These are phyloP conservation scores for Nomada goodeniana DNA, from an alignment of 2,888 invertebrate species.

Conservation along the genomic window DNA sequence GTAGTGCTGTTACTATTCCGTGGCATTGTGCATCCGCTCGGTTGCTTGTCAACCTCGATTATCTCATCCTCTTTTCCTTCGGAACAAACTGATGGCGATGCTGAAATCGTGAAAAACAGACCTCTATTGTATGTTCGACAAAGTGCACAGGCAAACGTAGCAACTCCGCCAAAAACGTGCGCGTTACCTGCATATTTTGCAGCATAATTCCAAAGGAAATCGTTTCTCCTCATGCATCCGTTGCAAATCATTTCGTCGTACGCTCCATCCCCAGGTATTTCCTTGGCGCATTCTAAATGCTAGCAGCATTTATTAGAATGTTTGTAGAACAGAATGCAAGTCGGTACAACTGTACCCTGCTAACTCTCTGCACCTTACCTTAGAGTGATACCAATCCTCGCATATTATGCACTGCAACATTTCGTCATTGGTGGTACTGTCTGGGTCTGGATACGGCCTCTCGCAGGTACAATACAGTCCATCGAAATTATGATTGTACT, in stretches of 20 bases:
- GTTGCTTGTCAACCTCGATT: slow-evolving; percentile 67
- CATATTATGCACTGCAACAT: slow-evolving; percentile 99
- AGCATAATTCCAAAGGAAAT: slow-evolving; percentile 91
- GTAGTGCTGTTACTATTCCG: slow-evolving; percentile 8
- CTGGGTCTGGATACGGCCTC: slow-evolving; percentile 97
- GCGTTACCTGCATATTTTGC: slow-evolving; percentile 78
- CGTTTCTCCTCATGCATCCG: slow-evolving; percentile 90
- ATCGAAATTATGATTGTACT: slow-evolving; percentile 97
- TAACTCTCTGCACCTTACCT: slow-evolving; percentile 81
- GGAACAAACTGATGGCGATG: neutral
- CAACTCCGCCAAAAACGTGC: neutral
- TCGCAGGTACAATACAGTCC: slow-evolving; percentile 96
- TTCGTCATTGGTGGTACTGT: slow-evolving; percentile 92
- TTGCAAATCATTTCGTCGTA: slow-evolving; percentile 94
- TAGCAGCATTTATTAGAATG: slow-evolving; percentile 75
- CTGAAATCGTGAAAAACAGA: neutral
- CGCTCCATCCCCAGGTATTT: slow-evolving; percentile 85
- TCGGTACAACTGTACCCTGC: too few species aligned
- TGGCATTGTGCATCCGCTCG: slow-evolving; percentile 77
- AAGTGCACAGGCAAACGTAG: neutral
- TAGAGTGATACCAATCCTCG: slow-evolving; percentile 98
- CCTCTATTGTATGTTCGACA: too few species aligned
- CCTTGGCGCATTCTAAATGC: slow-evolving; percentile 88
- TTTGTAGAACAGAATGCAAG: too few species aligned
- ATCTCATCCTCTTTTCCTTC: slow-evolving; percentile 52